These are phyloP conservation scores for Maconellicoccus hirsutus DNA, from an alignment of 1,140 invertebrate genomes.

Conservation along the genomic window DNA sequence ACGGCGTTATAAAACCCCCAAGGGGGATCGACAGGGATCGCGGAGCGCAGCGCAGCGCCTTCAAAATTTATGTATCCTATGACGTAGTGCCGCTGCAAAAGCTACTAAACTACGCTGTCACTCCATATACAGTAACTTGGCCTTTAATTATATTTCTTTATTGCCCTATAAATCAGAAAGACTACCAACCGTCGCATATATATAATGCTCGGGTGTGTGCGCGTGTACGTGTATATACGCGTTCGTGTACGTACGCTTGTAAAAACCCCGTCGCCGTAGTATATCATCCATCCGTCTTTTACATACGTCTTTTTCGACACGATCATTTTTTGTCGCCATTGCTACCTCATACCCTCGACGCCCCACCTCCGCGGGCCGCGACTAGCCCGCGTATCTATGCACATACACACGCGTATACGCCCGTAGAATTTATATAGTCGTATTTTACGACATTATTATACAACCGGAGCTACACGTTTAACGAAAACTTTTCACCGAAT, in stretches of 20 bases:
- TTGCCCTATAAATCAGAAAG: conserved; percentile 22
- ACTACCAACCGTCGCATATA: conserved; percentile 19
- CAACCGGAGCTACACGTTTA: background rate
- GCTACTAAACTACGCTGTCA: conserved; percentile 7
- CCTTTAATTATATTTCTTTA: conserved; percentile 23
- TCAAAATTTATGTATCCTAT: conserved; percentile 22
- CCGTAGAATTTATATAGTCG: background rate
- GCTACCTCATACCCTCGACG: too few species aligned
- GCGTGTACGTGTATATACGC: background rate
- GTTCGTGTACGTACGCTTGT: background rate
- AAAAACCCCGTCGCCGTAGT: conserved; percentile 12
- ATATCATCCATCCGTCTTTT: conserved; percentile 20
- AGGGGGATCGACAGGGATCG: background rate
- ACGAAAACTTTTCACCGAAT: background rate
- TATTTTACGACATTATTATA: conserved; percentile 10
- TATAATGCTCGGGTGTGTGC: too few species aligned
- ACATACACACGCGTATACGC: too few species aligned
- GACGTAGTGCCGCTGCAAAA: conserved; percentile 20
- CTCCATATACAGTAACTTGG: conserved; percentile 19
- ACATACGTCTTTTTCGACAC: conserved; percentile 21
- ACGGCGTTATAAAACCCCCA: conserved; percentile 12
- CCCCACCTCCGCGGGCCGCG: too few species aligned
- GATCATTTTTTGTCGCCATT: conserved; percentile 9
- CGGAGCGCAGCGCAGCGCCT: background rate
- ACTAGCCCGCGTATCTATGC: too few species aligned